Evolutionary conservation across 2,888 invertebrate species (phyloP), one percentile per base, ranked within the genome.

Genomic region (Gnatocerus cornutus): DNA sequence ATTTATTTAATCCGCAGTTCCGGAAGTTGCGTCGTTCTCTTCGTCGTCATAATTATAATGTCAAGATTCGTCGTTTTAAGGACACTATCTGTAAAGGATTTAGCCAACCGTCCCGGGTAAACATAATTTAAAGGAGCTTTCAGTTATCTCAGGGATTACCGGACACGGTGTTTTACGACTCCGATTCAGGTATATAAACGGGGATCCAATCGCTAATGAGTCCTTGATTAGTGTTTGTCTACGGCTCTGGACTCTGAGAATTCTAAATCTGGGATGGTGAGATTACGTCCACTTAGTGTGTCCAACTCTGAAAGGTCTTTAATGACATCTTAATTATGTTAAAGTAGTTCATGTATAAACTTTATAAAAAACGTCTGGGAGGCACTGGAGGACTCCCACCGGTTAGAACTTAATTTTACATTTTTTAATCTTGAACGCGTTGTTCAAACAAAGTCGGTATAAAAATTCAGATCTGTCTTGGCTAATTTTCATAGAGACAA

Each of bases 121-220:
- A 56, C 55, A 46, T 65, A 56, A 65, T 65, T 65, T 65, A 46
- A 46, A 37, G 55, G 65, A 65, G 55, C 45, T 65, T 56, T 45
- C 21, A 46, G 55, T 65, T 56, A 61, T 61, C 48, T 61, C 30
- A 14, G 45, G 56, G 65, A 64, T 64, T 64, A 64, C 52, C 62
- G 64, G 64, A 53, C 64, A 43, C 53, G 41, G 14, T 30, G 46
- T 64, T 55, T 62, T 62, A 62, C 52, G 52, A 62, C 27, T 43
- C 56, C 56, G 14, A n/a, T 59, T 37, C 65, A 65, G 65, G 56
- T 55, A 64, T 33, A 43, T 45, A 56, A 59, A 30, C 46, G 50
- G 46, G 29, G 50, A 43, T 62, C 48, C 52, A 37, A 62, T 52
- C 39, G 50, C 50, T 62, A 62, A 62, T 62, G 48, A 50, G 14